Conservation (phyloP, 37 sponge, comb jelly and placozoan genomes). For the Chondrosia reniformis region DNA sequence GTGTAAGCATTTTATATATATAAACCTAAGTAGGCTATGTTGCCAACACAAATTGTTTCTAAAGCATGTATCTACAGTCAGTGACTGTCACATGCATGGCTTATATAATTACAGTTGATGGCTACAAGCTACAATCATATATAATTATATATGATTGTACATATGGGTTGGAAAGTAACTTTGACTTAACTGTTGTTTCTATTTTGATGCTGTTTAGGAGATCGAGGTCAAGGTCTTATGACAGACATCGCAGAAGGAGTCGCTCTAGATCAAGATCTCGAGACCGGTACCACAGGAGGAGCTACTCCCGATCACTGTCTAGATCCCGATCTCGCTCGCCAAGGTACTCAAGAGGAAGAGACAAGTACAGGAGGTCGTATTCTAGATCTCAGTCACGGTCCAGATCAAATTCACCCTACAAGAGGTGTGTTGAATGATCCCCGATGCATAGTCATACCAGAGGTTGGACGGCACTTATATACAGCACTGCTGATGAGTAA, state of each 20-base stretch:
- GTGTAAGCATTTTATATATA: no score
- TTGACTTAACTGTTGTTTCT: no score
- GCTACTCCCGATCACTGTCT: conserved; percentile 4
- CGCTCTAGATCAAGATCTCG: conserved; percentile 11
- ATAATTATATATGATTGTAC: no score
- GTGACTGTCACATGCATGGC: no score
- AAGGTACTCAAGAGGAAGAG: background rate
- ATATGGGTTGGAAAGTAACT: no score
- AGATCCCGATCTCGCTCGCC: conserved; percentile 29
- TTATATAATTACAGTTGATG: no score
- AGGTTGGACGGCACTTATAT: background rate
- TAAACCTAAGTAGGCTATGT: no score
- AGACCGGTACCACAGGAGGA: background rate
- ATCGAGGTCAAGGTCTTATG: background rate
- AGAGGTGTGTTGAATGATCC: no score
- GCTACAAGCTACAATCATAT: no score
- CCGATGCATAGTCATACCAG: background rate
- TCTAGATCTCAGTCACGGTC: conserved; percentile 27
- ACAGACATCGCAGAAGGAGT: background rate
- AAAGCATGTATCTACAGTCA: no score
- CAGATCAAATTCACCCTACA: no score
- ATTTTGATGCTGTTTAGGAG: background rate
- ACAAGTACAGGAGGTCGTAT: background rate
- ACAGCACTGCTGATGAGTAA: background rate
- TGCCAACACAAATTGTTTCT: no score